Conservation (phyloP, 2,797 vertebrate genomes). For the Merluccius polli region DNA sequence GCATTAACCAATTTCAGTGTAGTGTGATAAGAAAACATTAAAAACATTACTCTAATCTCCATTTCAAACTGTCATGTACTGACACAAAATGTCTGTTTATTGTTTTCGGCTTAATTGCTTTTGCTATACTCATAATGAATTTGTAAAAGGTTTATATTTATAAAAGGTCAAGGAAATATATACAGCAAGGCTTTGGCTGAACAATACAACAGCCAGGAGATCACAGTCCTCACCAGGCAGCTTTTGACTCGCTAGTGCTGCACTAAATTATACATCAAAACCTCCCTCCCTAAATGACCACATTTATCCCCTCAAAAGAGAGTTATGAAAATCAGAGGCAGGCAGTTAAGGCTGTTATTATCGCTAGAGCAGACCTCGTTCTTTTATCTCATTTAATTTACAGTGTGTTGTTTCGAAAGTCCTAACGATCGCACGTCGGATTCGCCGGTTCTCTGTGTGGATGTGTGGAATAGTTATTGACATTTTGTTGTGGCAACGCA, state of each 20-base stretch:
- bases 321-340: background rate
- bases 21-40: background rate
- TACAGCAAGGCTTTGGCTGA: background rate
- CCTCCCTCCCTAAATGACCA: background rate
- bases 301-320: background rate
- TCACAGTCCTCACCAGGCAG: background rate
- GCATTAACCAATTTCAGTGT: background rate
- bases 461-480: too few relatives aligned
- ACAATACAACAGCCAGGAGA: background rate
- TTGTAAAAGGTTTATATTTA: too few relatives aligned
- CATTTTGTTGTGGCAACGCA: too few relatives aligned
- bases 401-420: background rate
- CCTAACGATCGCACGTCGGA: too few relatives aligned
- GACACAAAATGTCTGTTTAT: background rate
- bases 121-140: background rate
- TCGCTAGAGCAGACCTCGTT: background rate
- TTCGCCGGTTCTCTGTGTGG: too few relatives aligned
- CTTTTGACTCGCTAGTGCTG: background rate
- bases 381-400: background rate
- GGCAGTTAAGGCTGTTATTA: background rate
- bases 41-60: background rate
- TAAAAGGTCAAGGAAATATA: background rate
- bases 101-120: background rate
- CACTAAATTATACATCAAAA: constrained; percentile 2
- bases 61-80: background rate